phyloP scores from a whole-genome alignment of 2,888 invertebrate genomes.

The Microplitis deprimator region DNA sequence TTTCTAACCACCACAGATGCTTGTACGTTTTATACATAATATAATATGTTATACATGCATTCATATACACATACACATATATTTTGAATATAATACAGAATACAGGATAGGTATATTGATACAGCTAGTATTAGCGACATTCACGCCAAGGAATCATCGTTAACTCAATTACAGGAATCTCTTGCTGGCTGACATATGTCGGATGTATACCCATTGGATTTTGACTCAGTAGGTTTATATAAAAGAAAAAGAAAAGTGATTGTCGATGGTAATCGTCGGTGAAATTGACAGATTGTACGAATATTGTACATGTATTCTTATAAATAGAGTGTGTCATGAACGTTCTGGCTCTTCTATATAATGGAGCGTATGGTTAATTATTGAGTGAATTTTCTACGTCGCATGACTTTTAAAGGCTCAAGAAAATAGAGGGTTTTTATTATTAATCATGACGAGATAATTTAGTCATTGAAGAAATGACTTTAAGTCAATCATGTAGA shows the following conservation, averaged over 20 bases:
- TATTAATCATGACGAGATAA: neutral
- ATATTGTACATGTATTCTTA: neutral
- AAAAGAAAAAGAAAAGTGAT: neutral
- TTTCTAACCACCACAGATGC: constrained; percentile 41
- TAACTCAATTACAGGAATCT: constrained; percentile 30
- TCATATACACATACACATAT: neutral
- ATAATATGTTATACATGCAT: neutral
- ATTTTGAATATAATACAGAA: constrained; percentile 8
- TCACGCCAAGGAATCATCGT: constrained; percentile 29
- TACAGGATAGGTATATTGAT: neutral
- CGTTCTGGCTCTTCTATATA: neutral
- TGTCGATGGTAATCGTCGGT: constrained; percentile 7
- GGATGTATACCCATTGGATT: neutral
- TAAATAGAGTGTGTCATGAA: neutral
- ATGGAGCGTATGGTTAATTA: neutral
- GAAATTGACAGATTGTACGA: neutral
- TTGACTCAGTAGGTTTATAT: neutral
- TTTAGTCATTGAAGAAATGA: neutral
- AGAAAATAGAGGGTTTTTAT: neutral
- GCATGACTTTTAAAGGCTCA: neutral
- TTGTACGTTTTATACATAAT: constrained; percentile 5
- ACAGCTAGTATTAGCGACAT: constrained; percentile 14
- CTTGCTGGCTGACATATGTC: neutral
- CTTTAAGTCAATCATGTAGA: neutral
- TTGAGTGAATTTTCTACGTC: neutral